Evolutionary conservation across 2,113 vertebrate species (phyloP).

Genomic region (Urocitellus parryii): DNA sequence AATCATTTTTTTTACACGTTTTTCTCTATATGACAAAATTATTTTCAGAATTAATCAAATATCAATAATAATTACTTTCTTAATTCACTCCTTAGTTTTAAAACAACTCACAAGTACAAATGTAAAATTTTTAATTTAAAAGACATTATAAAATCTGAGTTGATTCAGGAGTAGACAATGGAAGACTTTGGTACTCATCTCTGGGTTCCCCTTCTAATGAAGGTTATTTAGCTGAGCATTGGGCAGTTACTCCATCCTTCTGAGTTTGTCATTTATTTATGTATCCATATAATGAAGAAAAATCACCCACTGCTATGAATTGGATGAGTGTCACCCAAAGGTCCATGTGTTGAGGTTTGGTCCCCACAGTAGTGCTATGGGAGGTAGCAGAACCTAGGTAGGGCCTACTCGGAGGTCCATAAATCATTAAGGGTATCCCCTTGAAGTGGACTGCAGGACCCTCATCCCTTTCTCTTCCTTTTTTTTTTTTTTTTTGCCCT

Average conservation of each 20-base stretch:
- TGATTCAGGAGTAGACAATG: background rate
- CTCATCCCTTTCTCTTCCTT: background rate
- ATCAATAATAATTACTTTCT: background rate
- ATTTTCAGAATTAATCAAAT: slow-evolving; percentile 43
- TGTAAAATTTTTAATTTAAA: slow-evolving; percentile 4
- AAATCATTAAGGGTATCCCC: background rate
- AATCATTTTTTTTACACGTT: background rate
- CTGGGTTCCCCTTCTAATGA: background rate
- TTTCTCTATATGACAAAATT: background rate
- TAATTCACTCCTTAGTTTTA: slow-evolving; percentile 10
- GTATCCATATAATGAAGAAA: background rate
- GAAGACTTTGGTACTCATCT: background rate
- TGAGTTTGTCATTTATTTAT: background rate
- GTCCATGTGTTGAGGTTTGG: background rate
- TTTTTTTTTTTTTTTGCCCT: too few species aligned
- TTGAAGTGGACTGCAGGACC: background rate
- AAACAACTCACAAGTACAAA: background rate
- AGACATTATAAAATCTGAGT: background rate
- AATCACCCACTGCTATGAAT: background rate
- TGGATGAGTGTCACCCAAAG: background rate
- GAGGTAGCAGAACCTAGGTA: background rate
- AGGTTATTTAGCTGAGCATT: background rate
- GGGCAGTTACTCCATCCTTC: background rate
- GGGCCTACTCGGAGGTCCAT: background rate
- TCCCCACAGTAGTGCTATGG: too few species aligned